Percentiles rank a stretch among this genome's conserved stretches.
These are phyloP conservation scores for Brotula barbata DNA, from an alignment of 2,797 vertebrate genomes.

Conservation along the genomic window DNA sequence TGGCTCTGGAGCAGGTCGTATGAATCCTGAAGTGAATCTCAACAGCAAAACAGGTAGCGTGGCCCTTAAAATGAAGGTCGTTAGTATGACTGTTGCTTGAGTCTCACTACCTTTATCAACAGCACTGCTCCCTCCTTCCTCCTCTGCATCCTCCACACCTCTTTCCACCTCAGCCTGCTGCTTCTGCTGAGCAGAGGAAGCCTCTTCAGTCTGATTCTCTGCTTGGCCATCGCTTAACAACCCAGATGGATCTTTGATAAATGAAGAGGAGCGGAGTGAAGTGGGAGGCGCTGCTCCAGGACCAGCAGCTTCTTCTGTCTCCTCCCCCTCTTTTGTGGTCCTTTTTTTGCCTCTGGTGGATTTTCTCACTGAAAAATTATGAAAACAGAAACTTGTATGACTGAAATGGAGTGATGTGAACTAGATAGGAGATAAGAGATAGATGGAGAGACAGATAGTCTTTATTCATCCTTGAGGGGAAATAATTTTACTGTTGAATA, in stretches of 20 bases:
- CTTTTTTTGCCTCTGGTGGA: conserved; percentile 36
- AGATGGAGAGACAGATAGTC: too few relatives aligned
- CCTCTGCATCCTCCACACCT: conserved; percentile 11
- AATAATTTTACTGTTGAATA: too few relatives aligned
- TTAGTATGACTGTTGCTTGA: neutral
- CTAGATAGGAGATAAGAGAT: too few relatives aligned
- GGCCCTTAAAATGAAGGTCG: too few relatives aligned
- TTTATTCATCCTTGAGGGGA: too few relatives aligned
- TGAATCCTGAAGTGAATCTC: too few relatives aligned
- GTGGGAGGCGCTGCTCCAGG: neutral
- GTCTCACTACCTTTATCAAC: conserved; percentile 32
- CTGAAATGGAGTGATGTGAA: too few relatives aligned
- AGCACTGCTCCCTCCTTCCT: neutral
- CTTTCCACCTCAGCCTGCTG: neutral
- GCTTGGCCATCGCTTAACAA: neutral
- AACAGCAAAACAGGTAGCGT: too few relatives aligned
- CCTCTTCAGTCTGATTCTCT: neutral
- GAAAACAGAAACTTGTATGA: too few relatives aligned
- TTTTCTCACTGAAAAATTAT: conserved; percentile 58
- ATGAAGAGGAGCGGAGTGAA: neutral
- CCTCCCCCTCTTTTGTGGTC: neutral
- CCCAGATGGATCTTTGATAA: neutral
- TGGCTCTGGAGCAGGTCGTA: too few relatives aligned
- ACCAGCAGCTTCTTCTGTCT: neutral
- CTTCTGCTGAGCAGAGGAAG: conserved; percentile 5